Evolutionary conservation across 2,113 vertebrate species (phyloP).

Genomic region (Pseudopipra pipra): DNA sequence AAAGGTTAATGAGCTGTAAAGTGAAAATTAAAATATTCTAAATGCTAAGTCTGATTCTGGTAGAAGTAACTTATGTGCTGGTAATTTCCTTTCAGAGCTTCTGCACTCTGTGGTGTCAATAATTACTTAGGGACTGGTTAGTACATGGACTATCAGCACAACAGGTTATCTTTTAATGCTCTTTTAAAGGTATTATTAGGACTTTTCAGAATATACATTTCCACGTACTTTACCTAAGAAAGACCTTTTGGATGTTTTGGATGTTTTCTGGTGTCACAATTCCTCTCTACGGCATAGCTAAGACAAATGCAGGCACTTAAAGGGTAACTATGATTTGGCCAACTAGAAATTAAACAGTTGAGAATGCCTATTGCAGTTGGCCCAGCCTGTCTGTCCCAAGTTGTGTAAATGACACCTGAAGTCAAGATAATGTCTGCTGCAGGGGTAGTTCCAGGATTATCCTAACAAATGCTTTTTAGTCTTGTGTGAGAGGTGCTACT

Average conservation of each 20-base stretch:
- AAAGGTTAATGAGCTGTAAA: conserved; percentile 53
- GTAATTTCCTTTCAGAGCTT: not conserved
- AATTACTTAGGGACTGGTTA: not conserved
- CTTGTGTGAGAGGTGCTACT: not conserved
- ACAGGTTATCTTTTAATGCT: not conserved
- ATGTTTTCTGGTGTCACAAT: not conserved
- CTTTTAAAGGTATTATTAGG: not conserved
- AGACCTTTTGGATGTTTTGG: not conserved
- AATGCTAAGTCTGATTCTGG: conserved; percentile 7
- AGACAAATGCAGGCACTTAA: not conserved
- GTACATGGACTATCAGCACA: not conserved
- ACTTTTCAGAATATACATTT: not conserved
- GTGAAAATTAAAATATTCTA: not conserved
- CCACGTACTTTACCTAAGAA: not conserved
- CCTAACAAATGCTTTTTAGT: not conserved
- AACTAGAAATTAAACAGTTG: not conserved
- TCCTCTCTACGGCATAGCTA: not conserved
- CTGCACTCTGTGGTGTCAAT: not conserved
- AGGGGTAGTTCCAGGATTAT: not conserved
- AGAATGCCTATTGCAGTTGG: not conserved
- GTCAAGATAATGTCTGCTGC: not conserved
- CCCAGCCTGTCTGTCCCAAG: not conserved
- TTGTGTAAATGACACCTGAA: not conserved
- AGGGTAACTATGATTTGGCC: not conserved
- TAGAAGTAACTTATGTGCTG: not conserved